Evolutionary conservation across 2,797 vertebrate genomes (phyloP).

Genomic region (Lemur catta): DNA sequence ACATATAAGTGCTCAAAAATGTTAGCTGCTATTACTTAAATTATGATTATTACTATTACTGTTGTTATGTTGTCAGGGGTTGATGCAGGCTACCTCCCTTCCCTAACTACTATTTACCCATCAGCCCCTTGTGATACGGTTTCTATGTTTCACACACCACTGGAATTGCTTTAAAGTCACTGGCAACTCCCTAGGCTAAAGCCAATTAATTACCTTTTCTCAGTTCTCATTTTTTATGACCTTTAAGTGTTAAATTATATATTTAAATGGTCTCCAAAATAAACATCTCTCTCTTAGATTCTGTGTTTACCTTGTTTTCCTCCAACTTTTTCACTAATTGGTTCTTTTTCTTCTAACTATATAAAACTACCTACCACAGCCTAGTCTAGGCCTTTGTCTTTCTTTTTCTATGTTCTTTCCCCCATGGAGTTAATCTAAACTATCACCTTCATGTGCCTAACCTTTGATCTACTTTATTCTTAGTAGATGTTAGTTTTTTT

Average conservation of each 20-base stretch:
- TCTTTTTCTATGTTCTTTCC: not conserved
- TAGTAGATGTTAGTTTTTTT: not conserved
- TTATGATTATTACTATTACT: not conserved
- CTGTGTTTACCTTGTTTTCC: not conserved
- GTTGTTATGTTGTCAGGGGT: not conserved
- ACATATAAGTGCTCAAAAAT: not conserved
- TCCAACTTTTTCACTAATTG: not conserved
- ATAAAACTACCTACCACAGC: not conserved
- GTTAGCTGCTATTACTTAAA: not conserved
- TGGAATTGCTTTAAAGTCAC: slow-evolving; percentile 14
- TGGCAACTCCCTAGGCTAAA: not conserved
- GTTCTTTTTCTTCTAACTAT: not conserved
- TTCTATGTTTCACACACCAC: not conserved
- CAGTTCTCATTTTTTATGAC: not conserved
- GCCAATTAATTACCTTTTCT: not conserved
- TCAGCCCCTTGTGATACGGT: not conserved
- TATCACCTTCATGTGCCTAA: not conserved
- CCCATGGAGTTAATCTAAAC: slow-evolving; percentile 4
- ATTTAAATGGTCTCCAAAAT: not conserved
- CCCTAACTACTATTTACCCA: not conserved
- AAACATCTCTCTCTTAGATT: slow-evolving; percentile 8
- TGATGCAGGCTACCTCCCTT: not conserved
- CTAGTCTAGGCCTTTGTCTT: not conserved
- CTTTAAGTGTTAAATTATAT: slow-evolving; percentile 3
- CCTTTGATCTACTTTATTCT: not conserved